Base-by-base conservation (phyloP, 2,888 invertebrate species). In the Pseudococcus viburni region DNA sequence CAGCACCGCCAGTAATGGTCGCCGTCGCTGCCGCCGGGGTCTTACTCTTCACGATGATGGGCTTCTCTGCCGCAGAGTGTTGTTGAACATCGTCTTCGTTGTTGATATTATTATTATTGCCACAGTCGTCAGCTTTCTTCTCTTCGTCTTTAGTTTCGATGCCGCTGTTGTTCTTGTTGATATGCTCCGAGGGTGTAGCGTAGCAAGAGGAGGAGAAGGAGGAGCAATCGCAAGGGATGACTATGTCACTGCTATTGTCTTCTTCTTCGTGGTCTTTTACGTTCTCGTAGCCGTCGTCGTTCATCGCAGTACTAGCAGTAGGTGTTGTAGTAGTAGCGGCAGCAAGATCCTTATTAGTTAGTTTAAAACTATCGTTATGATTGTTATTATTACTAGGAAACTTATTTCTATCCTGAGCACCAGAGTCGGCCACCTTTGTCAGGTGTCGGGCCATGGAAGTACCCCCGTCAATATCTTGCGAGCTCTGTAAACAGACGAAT, bases 401-500 rank as follows among this genome's bases (percentile, higher is more conserved):
- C 89, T 89, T 89, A 89, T 88, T 88, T 55, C 88, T 88, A 88
- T 86, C 89, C 89, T 89, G 89, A 89, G 89, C 89, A 89, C 89
- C 89, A 89, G 89, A 89, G 89, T 89, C 89, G 77, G 83, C 88
- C 88, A 85, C 83, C 88, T 51, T 83, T 83, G 84, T 59, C 59
- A 88, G 83, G 85, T 68, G 77, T 85, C 73, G 73, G 85, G 89
- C 90, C 90, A 89, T 89, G 90, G 86, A 86, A 89, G 89, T 90
- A 90, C 85, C 84, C 90, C 90, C 90, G 90, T 90, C 90, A 90
- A 89, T 90, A 89, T 90, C 90, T 90, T 90, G 90, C 90, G 90
- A 90, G 90, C 90, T 90, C 90, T 90, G 89, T 26, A 90, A 90
- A 89, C 42, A 26, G 33, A n/a, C 55, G 11, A 22, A 59, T 9